phyloP scores from a whole-genome alignment of 2,797 vertebrate species.

The Ctenochaetus hawaiiensis region DNA sequence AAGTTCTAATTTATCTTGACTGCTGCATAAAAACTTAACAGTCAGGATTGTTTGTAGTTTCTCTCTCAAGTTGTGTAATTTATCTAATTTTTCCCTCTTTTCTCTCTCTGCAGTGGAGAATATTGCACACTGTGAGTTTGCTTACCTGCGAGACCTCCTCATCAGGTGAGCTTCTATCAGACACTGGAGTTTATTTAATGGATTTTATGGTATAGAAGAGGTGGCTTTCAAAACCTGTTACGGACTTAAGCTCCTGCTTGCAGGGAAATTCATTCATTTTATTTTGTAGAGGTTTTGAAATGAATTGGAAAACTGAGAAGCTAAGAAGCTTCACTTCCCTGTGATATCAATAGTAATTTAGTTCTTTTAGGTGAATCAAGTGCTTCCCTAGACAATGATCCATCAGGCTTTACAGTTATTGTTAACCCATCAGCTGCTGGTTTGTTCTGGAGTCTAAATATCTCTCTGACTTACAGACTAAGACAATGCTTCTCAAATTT shows the following conservation, averaged over 20 bases:
- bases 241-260: neutral
- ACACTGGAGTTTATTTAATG: neutral
- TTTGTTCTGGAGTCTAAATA: neutral
- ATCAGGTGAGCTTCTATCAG: conserved; percentile 89
- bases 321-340: conserved; percentile 17
- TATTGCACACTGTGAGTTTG: conserved; percentile 96
- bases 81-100: neutral
- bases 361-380: conserved; percentile 16
- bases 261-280: conserved; percentile 15
- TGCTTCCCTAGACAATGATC: neutral
- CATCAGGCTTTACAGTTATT: conserved; percentile 8
- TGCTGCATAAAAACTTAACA: neutral
- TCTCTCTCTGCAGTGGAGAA: conserved; percentile 91
- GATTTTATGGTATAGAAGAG: neutral
- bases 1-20: neutral
- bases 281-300: conserved; percentile 31
- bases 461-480: neutral
- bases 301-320: conserved; percentile 34
- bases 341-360: conserved; percentile 45
- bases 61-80: neutral
- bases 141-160: conserved; percentile 96
- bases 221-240: neutral
- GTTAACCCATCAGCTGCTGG: neutral
- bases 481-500: neutral
- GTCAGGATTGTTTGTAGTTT: conserved; percentile 1